Percentiles rank a stretch among this genome's conserved stretches.
These are phyloP conservation scores for Nesogale talazaci DNA, from an alignment of 2,113 vertebrate genomes.

Conservation along the genomic window DNA sequence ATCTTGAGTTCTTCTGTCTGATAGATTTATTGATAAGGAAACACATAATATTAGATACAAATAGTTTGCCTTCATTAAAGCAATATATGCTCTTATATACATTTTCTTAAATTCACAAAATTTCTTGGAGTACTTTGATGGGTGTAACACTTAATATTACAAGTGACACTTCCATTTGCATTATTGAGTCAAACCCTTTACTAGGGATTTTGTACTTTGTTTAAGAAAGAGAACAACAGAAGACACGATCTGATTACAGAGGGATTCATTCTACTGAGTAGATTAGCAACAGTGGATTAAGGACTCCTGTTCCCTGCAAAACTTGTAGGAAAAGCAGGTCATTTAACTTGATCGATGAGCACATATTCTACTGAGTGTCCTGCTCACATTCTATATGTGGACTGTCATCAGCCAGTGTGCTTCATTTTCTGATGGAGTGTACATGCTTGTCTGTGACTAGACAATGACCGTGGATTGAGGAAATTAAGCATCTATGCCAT, in stretches of 20 bases:
- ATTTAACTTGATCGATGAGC: background rate
- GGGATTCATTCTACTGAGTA: background rate
- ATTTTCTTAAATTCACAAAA: too few relatives aligned
- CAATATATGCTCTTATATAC: too few relatives aligned
- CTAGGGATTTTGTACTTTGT: background rate
- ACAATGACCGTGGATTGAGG: constrained; percentile 9
- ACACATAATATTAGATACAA: too few relatives aligned
- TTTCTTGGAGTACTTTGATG: too few relatives aligned
- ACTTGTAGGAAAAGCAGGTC: background rate
- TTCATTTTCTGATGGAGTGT: background rate
- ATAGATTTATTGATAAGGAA: too few relatives aligned
- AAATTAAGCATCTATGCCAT: background rate
- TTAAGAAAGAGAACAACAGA: background rate
- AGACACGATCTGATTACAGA: background rate
- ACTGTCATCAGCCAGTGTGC: background rate
- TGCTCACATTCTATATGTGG: background rate
- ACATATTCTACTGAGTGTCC: background rate
- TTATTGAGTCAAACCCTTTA: background rate
- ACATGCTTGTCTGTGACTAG: constrained; percentile 1
- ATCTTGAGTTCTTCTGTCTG: too few relatives aligned
- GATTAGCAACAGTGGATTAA: background rate
- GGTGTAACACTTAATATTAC: background rate
- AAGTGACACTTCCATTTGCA: background rate
- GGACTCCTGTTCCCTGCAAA: background rate
- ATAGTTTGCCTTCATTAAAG: too few relatives aligned